A percentile compares a stretch with the other conserved stretches of the same genome.
Evolutionary conservation across 2,888 invertebrate genomes (phyloP).

Genomic region (Spisula subtruncata): DNA sequence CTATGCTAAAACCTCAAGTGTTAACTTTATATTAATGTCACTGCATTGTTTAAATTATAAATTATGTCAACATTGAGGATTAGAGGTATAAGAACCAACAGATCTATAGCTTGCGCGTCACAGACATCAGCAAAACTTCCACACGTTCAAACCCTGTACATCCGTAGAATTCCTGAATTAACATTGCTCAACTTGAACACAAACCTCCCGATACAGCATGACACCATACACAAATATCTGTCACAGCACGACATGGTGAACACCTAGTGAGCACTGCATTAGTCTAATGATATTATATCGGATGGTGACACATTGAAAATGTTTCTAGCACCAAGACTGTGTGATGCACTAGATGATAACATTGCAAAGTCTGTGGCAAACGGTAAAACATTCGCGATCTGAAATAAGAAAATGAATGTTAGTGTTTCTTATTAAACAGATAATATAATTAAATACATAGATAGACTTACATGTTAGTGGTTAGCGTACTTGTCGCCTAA

Average conservation of each 20-base stretch:
- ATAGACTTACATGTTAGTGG: no score
- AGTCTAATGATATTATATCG: constrained; percentile 68
- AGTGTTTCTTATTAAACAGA: neutral
- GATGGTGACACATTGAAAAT: constrained; percentile 64
- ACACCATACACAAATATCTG: neutral
- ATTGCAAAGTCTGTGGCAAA: constrained; percentile 61
- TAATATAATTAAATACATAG: no score
- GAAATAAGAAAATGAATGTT: constrained; percentile 40
- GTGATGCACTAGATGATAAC: neutral
- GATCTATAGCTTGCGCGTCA: neutral
- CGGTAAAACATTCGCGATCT: constrained; percentile 61
- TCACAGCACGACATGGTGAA: neutral
- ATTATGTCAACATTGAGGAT: no score
- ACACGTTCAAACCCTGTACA: neutral
- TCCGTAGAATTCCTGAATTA: neutral
- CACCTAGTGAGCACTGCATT: neutral
- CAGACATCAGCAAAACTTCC: neutral
- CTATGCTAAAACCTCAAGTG: no score
- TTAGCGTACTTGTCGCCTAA: no score
- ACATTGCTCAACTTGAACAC: constrained; percentile 1
- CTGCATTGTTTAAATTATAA: no score
- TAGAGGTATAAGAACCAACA: neutral
- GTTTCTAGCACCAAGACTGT: constrained; percentile 26
- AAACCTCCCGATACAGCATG: no score
- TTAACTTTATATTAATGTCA: no score